A percentile compares a stretch with the other conserved stretches of the same genome.
Conservation (phyloP, 2,888 invertebrate genomes). For the Andrena dorsata region DNA sequence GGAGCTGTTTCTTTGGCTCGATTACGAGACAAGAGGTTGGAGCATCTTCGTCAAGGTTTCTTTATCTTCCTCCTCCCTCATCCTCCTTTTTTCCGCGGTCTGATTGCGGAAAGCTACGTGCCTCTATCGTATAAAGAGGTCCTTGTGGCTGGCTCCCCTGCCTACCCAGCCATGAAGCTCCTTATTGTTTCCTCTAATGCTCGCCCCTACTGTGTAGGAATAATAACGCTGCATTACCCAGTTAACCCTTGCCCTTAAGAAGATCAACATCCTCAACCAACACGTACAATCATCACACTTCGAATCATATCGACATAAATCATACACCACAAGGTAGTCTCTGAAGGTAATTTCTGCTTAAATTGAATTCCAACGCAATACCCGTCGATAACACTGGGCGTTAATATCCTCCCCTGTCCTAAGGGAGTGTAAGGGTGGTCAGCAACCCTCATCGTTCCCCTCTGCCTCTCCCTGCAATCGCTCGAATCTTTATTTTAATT, state of each 20-base stretch:
- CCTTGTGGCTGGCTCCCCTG: slow-evolving; percentile 11
- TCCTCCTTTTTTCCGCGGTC: not conserved
- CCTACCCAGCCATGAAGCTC: slow-evolving; percentile 10
- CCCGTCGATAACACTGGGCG: no score
- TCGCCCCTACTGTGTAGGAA: slow-evolving; percentile 52
- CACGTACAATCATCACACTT: no score
- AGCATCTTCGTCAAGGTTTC: slow-evolving; percentile 16
- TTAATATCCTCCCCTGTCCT: no score
- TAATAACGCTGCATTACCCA: slow-evolving; percentile 56
- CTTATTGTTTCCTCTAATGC: slow-evolving; percentile 61
- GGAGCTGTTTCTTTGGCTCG: slow-evolving; percentile 22
- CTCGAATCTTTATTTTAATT: slow-evolving; percentile 59
- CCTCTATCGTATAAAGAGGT: slow-evolving; percentile 17
- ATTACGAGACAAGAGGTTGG: slow-evolving; percentile 12
- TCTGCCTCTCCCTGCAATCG: not conserved
- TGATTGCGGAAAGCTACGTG: slow-evolving; percentile 42
- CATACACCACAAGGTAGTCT: no score
- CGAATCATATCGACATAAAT: no score
- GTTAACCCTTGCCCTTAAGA: slow-evolving; percentile 43
- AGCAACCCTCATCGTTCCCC: not conserved
- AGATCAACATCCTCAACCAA: not conserved
- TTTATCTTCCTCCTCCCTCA: slow-evolving; percentile 14
- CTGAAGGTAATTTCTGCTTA: no score
- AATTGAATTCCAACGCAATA: no score
- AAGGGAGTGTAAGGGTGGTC: no score